phyloP scores from a whole-genome alignment of 2,113 vertebrate species.

The Stictonetta naevosa region DNA sequence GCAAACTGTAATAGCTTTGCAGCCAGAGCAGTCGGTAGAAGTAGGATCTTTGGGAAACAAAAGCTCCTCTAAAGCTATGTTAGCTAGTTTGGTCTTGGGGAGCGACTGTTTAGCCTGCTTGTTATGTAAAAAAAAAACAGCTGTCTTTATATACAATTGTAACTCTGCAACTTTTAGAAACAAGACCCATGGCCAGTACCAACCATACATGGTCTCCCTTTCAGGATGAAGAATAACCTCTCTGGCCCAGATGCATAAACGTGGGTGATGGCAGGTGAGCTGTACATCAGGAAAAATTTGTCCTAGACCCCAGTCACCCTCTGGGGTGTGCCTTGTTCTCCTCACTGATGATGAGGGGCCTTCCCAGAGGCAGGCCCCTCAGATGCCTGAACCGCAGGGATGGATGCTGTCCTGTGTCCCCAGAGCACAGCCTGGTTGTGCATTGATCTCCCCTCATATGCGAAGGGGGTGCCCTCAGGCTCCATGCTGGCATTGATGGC shows the following conservation, averaged over 20 bases:
- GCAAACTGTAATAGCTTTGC: constrained; percentile 48
- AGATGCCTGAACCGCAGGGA: not conserved
- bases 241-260: not conserved
- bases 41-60: not conserved
- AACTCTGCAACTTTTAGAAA: not conserved
- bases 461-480: not conserved
- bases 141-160: not conserved
- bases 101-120: not conserved
- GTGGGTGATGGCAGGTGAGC: accelerated
- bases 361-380: not conserved
- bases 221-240: not conserved
- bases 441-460: not conserved
- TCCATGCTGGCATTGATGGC: not conserved
- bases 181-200: no score
- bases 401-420: not conserved
- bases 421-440: not conserved
- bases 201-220: not conserved
- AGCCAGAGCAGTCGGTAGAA: constrained; percentile 8
- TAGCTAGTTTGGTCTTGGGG: not conserved
- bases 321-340: not conserved
- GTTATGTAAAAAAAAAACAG: not conserved
- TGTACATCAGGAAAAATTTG: not conserved
- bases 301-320: not conserved
- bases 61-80: accelerated
- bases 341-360: accelerated